Base-by-base conservation (phyloP, 1,140 invertebrate genomes). In the Sinella curviseta region DNA sequence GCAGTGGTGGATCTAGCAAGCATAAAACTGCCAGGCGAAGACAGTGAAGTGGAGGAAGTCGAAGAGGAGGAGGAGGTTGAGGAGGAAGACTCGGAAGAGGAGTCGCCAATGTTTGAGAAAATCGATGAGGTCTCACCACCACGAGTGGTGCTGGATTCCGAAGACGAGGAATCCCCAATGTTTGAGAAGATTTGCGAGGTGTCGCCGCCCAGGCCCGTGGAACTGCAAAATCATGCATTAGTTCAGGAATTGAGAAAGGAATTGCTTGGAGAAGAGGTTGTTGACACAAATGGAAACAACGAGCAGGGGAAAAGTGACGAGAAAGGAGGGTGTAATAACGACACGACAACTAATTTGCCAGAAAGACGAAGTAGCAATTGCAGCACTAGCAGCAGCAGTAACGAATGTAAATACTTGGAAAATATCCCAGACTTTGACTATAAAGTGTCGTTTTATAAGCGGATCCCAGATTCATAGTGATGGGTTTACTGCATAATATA, bases 21-120 rank as follows among this genome's bases (percentile, higher is more conserved):
- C n/a, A n/a, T n/a, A n/a, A n/a, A n/a, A n/a, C n/a, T n/a, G n/a
- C n/a, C n/a, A 48, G 39, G 17, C 57, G 57, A 60, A 12, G 57
- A 60, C 4, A 26, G 4, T 60, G 14, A 16, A 60, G 12, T 60
- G 4, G 14, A 16, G 4, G 57, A 60, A 4, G 24, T 26, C 12
- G 57, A 26, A n/a, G 57, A 60, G 24, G 57, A 60, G 4, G 14
- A 16, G 24, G 57, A 60, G 57, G 39, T 12, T 48, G 57, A 60
- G 4, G 24, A 14, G 4, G 57, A n/a, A 4, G 14, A 16, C 12
- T 12, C 12, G 24, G 57, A 60, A n/a, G 57, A 60, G 24, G 57
- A 60, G 57, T 60, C 57, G 3, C 57, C 57, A 4, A 60, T 60
- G 57, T 60, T 60, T 60, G 57, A 60, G 24, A 60, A 60, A 60